Percentiles rank a stretch among this genome's conserved stretches.
Conservation (phyloP, 2,888 invertebrate species). For the Polyommatus iphigenia region DNA sequence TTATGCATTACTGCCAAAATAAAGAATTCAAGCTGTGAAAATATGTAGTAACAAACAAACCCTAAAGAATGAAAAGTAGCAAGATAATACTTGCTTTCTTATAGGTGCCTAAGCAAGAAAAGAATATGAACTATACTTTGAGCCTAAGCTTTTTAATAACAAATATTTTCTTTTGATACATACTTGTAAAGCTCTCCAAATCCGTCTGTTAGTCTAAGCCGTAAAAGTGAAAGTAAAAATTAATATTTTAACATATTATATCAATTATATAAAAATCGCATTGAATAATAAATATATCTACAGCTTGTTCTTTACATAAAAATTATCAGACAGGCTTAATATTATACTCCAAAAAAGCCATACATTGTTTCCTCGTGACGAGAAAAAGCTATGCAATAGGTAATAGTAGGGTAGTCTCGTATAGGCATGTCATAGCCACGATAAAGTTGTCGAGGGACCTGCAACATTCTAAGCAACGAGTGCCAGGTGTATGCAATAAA, state of each 20-base stretch:
- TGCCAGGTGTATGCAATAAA: constrained; percentile 32
- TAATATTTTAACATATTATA: neutral
- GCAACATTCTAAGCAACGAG: neutral
- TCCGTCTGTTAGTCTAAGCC: constrained; percentile 85
- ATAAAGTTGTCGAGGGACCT: neutral
- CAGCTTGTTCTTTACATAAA: neutral
- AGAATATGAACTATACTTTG: neutral
- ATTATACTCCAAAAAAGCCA: no score
- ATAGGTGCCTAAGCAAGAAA: neutral
- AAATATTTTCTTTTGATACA: constrained; percentile 54
- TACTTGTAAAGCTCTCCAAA: constrained; percentile 90
- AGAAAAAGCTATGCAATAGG: neutral
- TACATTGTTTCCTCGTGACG: neutral
- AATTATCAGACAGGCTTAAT: no score
- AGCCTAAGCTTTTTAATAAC: neutral
- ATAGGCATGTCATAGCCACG: neutral
- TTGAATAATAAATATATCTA: neutral
- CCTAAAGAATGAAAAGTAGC: neutral
- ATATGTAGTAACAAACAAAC: neutral
- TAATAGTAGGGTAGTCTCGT: no score
- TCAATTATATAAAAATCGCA: neutral
- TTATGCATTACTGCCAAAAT: neutral
- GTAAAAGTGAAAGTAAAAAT: constrained; percentile 45
- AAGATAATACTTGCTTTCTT: neutral
- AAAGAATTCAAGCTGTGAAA: neutral